These are phyloP conservation scores for Sabatieria punctata DNA, from an alignment of 2,888 invertebrate genomes.

Conservation along the genomic window DNA sequence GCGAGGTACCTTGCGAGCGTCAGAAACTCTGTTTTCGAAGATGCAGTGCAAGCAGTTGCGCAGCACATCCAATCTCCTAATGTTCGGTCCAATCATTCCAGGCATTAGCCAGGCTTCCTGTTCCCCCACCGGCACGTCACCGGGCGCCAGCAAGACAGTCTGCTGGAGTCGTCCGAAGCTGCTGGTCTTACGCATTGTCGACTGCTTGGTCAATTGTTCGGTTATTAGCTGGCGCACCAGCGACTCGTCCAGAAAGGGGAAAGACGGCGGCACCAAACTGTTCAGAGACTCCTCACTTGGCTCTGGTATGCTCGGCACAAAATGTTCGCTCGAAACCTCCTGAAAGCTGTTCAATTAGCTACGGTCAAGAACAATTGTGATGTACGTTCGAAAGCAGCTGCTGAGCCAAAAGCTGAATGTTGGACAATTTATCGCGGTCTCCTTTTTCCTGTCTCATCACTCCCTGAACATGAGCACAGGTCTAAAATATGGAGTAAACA, in stretches of 20 bases:
- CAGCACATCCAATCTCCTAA: slow-evolving; percentile 11
- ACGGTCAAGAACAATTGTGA: not conserved
- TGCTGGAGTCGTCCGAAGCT: too few relatives aligned
- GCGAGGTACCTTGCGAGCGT: slow-evolving; percentile 62
- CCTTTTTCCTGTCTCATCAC: not conserved
- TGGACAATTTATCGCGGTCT: not conserved
- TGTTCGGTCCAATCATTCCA: slow-evolving; percentile 1
- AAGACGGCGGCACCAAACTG: not conserved
- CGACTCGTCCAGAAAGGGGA: slow-evolving; percentile 3
- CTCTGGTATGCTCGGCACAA: not conserved
- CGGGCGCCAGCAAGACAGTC: too few relatives aligned
- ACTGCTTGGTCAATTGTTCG: too few relatives aligned
- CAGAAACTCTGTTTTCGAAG: slow-evolving; percentile 90
- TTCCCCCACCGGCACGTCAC: not conserved
- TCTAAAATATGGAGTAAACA: not conserved
- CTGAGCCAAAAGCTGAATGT: not conserved
- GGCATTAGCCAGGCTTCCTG: too few relatives aligned
- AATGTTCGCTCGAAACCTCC: not conserved
- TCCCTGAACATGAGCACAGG: not conserved
- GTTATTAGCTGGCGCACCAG: too few relatives aligned
- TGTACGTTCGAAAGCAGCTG: not conserved
- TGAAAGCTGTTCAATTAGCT: not conserved
- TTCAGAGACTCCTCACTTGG: not conserved
- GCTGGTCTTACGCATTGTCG: too few relatives aligned
- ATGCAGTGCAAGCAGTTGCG: slow-evolving; percentile 79